Conservation (phyloP, 2,797 vertebrate species). For the Sternarchorhynchus goeldii region DNA sequence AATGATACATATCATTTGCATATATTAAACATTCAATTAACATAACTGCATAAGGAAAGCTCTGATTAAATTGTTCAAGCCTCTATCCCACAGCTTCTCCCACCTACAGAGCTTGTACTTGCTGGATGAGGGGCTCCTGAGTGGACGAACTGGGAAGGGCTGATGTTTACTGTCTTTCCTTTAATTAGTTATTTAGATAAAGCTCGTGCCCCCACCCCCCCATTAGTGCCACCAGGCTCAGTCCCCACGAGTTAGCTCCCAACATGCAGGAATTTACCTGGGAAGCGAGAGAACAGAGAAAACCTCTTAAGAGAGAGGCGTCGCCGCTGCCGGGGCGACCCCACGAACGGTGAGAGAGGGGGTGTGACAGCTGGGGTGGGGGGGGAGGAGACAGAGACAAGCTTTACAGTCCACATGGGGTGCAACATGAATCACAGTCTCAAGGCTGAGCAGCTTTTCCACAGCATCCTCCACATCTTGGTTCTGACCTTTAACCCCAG, state of each 20-base stretch:
- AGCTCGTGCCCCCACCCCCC: background rate
- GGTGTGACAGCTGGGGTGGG: slow-evolving; percentile 71
- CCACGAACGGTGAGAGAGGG: slow-evolving; percentile 75
- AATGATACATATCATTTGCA: background rate
- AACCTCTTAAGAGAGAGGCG: slow-evolving; percentile 80
- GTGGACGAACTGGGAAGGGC: slow-evolving; percentile 47
- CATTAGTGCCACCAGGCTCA: slow-evolving; percentile 31
- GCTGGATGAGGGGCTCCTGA: slow-evolving; percentile 66
- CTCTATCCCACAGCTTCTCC: no score
- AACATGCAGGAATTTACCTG: slow-evolving; percentile 77
- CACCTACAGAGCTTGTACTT: slow-evolving; percentile 47
- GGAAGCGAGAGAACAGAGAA: slow-evolving; percentile 80
- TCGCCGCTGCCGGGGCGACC: slow-evolving; percentile 74
- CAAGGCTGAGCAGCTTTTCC: background rate
- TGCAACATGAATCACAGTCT: slow-evolving; percentile 29
- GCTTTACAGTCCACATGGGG: slow-evolving; percentile 39
- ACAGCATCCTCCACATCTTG: background rate
- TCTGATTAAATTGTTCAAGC: background rate
- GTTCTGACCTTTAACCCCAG: background rate
- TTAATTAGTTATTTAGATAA: background rate
- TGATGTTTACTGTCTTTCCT: slow-evolving; percentile 1
- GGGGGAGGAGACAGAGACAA: slow-evolving; percentile 43
- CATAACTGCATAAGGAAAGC: no score
- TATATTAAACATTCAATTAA: background rate
- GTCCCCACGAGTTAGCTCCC: slow-evolving; percentile 53